These are phyloP conservation scores for Plestiodon gilberti DNA, from an alignment of 2,113 vertebrate species.

Conservation along the genomic window DNA sequence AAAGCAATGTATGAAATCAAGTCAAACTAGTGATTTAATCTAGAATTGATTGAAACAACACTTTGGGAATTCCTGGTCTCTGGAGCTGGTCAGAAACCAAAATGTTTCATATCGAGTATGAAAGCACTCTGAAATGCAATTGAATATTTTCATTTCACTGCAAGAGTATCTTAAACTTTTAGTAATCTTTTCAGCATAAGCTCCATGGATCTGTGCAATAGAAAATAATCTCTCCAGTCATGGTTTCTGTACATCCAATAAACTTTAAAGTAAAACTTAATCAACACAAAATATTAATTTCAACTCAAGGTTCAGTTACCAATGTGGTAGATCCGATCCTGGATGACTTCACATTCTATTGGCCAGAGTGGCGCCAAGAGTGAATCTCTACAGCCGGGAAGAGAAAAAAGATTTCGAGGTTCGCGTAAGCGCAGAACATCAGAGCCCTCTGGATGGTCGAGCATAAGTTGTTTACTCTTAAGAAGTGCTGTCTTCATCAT, in stretches of 20 bases:
- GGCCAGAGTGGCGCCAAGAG: conserved; percentile 84
- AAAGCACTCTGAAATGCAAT: not conserved
- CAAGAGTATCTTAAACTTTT: not conserved
- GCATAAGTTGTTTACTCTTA: conserved; percentile 79
- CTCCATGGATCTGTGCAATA: not conserved
- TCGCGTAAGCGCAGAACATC: conserved; percentile 74
- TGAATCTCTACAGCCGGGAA: conserved; percentile 59
- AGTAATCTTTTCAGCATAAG: not conserved
- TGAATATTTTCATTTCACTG: not conserved
- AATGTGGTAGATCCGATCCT: conserved; percentile 77
- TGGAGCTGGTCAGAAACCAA: not conserved
- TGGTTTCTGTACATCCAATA: not conserved
- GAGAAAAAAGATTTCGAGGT: conserved; percentile 75
- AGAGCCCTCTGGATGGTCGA: conserved; percentile 62
- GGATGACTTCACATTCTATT: conserved; percentile 87
- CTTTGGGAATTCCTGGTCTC: not conserved
- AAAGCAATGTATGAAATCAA: not conserved
- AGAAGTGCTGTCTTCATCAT: conserved; percentile 50
- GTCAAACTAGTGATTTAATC: not conserved
- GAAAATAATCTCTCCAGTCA: not conserved
- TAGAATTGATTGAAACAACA: not conserved
- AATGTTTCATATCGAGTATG: not conserved
- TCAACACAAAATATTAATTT: not conserved
- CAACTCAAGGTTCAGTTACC: conserved; percentile 7
- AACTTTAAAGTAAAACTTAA: not conserved